Conservation (phyloP, 2,888 invertebrate genomes). For the Synanthedon myopaeformis region DNA sequence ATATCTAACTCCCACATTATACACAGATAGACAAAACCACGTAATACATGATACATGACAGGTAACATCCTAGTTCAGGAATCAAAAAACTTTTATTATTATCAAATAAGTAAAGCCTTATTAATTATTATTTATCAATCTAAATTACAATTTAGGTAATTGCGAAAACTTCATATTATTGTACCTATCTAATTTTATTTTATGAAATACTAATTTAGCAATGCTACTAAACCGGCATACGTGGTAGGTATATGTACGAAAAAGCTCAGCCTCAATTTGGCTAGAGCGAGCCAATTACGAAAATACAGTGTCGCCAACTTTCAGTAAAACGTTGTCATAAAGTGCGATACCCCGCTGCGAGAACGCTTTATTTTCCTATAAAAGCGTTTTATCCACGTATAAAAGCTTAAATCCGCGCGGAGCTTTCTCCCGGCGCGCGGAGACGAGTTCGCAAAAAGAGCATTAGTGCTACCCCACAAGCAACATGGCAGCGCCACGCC, state of each 20-base stretch:
- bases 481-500: constrained; percentile 63
- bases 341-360: constrained; percentile 64
- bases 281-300: constrained; percentile 53
- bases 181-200: not conserved
- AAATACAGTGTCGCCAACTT: constrained; percentile 59
- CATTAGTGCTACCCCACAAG: constrained; percentile 47
- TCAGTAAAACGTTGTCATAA: constrained; percentile 63
- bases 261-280: constrained; percentile 33
- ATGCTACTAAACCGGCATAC: constrained; percentile 13
- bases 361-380: constrained; percentile 68
- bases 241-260: constrained; percentile 11
- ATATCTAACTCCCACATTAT: no score
- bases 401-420: constrained; percentile 69
- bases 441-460: constrained; percentile 62
- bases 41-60: no score
- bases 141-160: no score
- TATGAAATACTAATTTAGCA: not conserved
- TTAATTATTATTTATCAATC: no score
- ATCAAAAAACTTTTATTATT: no score
- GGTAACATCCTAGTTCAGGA: no score
- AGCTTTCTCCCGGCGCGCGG: constrained; percentile 64
- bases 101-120: no score
- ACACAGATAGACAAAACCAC: no score
- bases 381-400: constrained; percentile 70
- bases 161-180: no score